Percentiles rank a stretch among this genome's conserved stretches.
These are phyloP conservation scores for Rhinoraja longicauda DNA, from an alignment of 2,797 vertebrate genomes.

Conservation along the genomic window DNA sequence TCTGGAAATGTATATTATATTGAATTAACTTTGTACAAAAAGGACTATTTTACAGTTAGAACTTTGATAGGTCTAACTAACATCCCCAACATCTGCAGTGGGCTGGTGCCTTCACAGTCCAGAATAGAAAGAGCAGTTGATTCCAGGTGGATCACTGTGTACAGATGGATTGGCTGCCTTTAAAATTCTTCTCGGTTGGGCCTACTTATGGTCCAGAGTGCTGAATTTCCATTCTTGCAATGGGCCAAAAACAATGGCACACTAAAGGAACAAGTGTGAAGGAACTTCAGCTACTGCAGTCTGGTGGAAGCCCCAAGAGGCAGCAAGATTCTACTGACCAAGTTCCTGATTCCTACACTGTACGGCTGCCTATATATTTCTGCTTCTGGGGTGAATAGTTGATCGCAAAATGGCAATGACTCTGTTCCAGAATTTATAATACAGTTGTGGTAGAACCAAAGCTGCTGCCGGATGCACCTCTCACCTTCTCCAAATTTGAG, in stretches of 20 bases:
- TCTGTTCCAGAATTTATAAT: neutral
- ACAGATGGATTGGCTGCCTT: neutral
- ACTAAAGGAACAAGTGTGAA: neutral
- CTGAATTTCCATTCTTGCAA: neutral
- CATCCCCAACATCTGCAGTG: neutral
- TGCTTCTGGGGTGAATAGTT: neutral
- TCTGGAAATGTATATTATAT: neutral
- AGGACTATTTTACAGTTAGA: neutral
- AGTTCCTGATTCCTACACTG: neutral
- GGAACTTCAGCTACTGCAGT: neutral
- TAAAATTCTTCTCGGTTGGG: neutral
- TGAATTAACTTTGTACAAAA: neutral
- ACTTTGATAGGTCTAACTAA: neutral
- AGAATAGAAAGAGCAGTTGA: neutral
- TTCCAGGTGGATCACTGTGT: neutral
- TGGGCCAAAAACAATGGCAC: neutral
- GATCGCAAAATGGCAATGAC: neutral
- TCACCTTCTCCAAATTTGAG: constrained; percentile 91
- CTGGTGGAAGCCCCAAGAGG: neutral
- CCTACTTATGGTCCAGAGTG: neutral
- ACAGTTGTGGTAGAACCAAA: neutral
- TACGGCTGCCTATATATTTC: neutral
- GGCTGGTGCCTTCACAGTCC: neutral
- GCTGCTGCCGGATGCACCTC: neutral
- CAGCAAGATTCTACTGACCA: neutral